Conservation (phyloP, 92 coral and sea anemone species). For the Epizoanthus scotinus region DNA sequence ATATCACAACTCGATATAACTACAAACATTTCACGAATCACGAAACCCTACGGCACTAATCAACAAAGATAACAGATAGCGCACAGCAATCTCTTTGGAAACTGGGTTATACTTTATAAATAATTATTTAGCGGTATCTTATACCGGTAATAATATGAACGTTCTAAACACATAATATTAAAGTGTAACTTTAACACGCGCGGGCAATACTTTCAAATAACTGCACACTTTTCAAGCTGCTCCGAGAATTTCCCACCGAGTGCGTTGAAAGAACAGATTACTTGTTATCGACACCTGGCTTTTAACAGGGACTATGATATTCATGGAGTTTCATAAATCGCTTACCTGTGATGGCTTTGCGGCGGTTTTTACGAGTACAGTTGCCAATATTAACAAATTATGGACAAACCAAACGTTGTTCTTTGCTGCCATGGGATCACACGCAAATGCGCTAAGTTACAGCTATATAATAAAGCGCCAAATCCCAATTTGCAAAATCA, state of each 20-base stretch:
- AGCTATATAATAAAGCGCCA: neutral
- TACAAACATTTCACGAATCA: neutral
- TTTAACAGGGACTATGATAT: too few relatives aligned
- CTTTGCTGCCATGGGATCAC: constrained; percentile 1
- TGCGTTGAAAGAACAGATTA: constrained; percentile 14
- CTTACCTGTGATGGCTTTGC: constrained; percentile 17
- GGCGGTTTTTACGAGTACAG: neutral
- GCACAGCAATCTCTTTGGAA: too few relatives aligned
- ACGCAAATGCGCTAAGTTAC: constrained; percentile 5
- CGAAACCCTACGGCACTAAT: neutral
- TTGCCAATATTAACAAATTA: neutral
- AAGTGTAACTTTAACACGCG: neutral
- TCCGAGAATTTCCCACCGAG: constrained; percentile 5
- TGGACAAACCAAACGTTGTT: neutral
- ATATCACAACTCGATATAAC: neutral
- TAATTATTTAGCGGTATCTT: too few relatives aligned
- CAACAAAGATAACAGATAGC: neutral
- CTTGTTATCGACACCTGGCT: constrained; percentile 4
- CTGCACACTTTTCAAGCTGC: constrained; percentile 4
- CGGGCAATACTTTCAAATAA: neutral
- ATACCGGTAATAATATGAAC: neutral
- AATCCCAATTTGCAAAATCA: neutral
- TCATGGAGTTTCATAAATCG: neutral
- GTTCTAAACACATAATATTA: neutral
- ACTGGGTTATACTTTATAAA: too few relatives aligned